Conservation (phyloP, 1,140 invertebrate genomes). For the Ephestia elutella region DNA sequence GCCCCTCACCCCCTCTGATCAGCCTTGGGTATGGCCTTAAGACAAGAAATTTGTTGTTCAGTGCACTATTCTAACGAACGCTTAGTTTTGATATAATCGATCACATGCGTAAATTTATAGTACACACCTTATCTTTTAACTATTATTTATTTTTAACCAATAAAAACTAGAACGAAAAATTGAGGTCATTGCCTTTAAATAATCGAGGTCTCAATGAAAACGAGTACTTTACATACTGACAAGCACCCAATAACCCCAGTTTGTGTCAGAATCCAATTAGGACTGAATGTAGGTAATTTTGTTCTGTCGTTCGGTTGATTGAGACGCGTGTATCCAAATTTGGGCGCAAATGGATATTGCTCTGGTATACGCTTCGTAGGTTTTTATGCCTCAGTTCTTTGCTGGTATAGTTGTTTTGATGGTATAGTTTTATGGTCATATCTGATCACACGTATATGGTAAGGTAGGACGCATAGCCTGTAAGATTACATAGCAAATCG, state of each 20-base stretch:
- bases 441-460: background rate
- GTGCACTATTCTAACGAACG: no score
- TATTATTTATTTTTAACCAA: no score
- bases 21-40: no score
- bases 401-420: background rate
- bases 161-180: no score
- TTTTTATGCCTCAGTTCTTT: constrained; percentile 2
- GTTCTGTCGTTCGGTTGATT: background rate
- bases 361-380: background rate
- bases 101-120: no score
- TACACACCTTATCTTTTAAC: no score
- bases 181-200: background rate
- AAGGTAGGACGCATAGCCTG: no score
- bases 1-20: no score
- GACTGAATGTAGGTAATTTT: background rate
- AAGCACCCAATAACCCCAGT: background rate
- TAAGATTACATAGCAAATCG: no score
- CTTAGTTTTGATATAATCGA: no score
- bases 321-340: constrained; percentile 1
- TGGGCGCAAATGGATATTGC: background rate
- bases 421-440: constrained; percentile 1
- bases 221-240: background rate
- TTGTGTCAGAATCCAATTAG: background rate
- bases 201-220: background rate
- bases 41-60: no score